These are phyloP conservation scores for Crypturellus undulatus DNA, from an alignment of 2,113 vertebrate genomes.

Conservation along the genomic window DNA sequence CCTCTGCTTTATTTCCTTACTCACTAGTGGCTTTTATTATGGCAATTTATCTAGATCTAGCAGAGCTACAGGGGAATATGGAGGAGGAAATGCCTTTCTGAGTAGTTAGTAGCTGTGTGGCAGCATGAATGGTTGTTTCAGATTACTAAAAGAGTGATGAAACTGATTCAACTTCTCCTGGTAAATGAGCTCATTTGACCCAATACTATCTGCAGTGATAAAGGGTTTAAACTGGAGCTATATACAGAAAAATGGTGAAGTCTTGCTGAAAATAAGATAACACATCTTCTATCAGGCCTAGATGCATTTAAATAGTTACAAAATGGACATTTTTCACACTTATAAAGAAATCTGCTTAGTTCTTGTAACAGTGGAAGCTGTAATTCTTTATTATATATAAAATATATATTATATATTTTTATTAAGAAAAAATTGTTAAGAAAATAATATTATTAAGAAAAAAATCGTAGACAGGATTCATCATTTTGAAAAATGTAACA, in stretches of 20 bases:
- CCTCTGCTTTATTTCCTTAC: neutral
- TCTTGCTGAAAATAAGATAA: neutral
- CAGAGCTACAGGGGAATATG: neutral
- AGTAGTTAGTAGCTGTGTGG: neutral
- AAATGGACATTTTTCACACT: neutral
- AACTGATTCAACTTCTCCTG: neutral
- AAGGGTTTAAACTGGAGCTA: neutral
- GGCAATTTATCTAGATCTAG: constrained; percentile 29
- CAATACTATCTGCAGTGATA: neutral
- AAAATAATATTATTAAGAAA: neutral
- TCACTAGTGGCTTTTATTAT: constrained; percentile 16
- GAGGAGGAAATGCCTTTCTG: neutral
- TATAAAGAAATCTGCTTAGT: neutral
- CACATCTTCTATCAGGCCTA: neutral
- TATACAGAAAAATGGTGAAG: neutral
- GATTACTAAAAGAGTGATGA: constrained; percentile 29
- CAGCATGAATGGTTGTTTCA: neutral
- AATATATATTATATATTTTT: too few relatives aligned
- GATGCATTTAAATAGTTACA: neutral
- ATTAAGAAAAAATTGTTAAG: neutral
- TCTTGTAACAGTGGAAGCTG: neutral
- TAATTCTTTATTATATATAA: neutral
- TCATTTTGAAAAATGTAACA: neutral
- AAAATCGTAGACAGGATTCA: neutral
- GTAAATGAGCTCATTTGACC: constrained; percentile 14